Percentiles rank a stretch among this genome's conserved stretches.
Evolutionary conservation across 2,797 vertebrate species (phyloP).

Genomic region (Squalus acanthias): DNA sequence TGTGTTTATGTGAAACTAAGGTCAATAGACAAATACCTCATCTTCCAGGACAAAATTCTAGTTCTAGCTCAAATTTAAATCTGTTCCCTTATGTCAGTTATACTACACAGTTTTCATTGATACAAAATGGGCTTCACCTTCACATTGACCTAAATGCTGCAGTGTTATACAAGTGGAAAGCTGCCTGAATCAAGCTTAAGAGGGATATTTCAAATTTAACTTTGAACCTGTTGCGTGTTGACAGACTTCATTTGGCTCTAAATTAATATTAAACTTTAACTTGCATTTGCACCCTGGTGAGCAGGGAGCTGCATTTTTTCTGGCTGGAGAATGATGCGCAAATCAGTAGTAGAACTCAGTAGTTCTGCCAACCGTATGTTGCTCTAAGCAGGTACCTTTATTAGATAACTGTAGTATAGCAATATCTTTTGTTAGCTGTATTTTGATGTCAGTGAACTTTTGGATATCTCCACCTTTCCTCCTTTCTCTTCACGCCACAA

Average conservation of each 20-base stretch:
- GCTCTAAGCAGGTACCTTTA: background rate
- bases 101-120: background rate
- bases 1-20: background rate
- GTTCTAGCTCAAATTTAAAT: background rate
- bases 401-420: background rate
- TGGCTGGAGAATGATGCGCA: background rate
- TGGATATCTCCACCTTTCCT: background rate
- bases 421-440: background rate
- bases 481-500: background rate
- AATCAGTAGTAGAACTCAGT: background rate
- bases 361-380: background rate
- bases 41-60: background rate
- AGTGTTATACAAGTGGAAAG: background rate
- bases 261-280: conserved; percentile 8
- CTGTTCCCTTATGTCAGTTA: background rate
- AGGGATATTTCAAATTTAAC: background rate
- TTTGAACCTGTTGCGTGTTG: background rate
- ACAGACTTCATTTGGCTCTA: background rate
- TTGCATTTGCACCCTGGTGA: background rate
- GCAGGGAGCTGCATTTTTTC: background rate
- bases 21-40: background rate
- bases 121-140: background rate
- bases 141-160: background rate
- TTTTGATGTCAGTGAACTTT: background rate
- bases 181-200: background rate